phyloP scores from a whole-genome alignment of 2,888 invertebrate genomes.

The Monoplex corrugatus region DNA sequence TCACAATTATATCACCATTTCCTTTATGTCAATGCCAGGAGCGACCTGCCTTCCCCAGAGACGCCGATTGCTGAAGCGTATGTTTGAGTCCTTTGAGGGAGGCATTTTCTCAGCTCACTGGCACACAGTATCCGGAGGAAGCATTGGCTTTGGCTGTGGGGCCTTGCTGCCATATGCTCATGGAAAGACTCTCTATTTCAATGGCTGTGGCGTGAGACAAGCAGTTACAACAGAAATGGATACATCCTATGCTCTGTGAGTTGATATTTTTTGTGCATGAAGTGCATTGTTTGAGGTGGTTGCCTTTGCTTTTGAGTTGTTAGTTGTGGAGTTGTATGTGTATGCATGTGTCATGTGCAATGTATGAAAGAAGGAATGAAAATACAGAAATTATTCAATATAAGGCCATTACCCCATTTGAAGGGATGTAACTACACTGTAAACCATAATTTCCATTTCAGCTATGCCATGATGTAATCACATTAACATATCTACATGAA shows the following conservation, averaged over 20 bases:
- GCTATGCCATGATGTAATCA: too few species aligned
- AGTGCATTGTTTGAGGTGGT: neutral
- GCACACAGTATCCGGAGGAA: conserved; percentile 80
- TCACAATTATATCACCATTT: neutral
- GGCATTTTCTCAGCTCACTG: conserved; percentile 76
- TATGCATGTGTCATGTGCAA: neutral
- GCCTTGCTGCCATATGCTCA: conserved; percentile 81
- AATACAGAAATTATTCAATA: too few species aligned
- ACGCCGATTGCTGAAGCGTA: conserved; percentile 61
- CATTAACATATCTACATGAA: too few species aligned
- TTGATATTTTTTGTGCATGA: neutral
- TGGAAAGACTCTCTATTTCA: conserved; percentile 82
- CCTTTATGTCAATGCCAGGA: conserved; percentile 61
- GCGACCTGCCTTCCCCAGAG: conserved; percentile 68
- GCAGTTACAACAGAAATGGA: conserved; percentile 81
- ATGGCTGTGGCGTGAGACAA: conserved; percentile 80
- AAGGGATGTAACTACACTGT: too few species aligned
- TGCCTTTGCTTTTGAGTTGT: neutral
- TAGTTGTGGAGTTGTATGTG: too few species aligned
- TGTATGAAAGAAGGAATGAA: neutral
- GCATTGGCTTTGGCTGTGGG: conserved; percentile 81
- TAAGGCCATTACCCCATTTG: too few species aligned
- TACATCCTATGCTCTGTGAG: conserved; percentile 78
- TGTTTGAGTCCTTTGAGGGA: conserved; percentile 80
- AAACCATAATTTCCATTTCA: too few species aligned